Conservation (phyloP, 2,113 vertebrate genomes). For the Scomber japonicus region DNA sequence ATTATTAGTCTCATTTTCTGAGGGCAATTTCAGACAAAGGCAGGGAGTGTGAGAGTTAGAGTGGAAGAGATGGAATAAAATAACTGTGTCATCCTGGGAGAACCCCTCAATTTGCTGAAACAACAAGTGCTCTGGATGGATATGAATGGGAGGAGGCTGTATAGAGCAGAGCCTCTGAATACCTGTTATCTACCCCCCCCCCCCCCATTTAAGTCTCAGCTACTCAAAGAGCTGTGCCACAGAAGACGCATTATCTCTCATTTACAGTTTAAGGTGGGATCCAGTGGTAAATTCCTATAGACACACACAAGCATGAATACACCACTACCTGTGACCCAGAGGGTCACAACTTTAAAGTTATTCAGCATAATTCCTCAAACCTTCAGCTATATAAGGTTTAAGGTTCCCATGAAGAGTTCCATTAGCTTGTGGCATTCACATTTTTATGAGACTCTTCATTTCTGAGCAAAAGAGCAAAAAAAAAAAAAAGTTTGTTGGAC, state of each 20-base stretch:
- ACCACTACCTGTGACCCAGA: not conserved
- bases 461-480: conserved; percentile 15
- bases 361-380: conserved; percentile 13
- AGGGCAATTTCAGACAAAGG: conserved; percentile 73
- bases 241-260: conserved; percentile 31
- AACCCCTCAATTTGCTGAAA: conserved; percentile 51
- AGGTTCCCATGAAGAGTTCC: not conserved
- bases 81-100: conserved; percentile 53
- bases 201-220: not conserved
- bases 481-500: not conserved
- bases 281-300: conserved; percentile 1
- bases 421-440: conserved; percentile 11
- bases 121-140: conserved; percentile 33
- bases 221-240: conserved; percentile 20
- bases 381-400: not conserved
- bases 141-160: conserved; percentile 6
- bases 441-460: conserved; percentile 37
- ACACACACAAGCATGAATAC: conserved; percentile 3
- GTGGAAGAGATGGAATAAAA: conserved; percentile 48
- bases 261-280: conserved; percentile 10
- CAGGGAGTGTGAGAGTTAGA: conserved; percentile 41
- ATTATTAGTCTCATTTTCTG: conserved; percentile 80
- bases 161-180: conserved; percentile 15
- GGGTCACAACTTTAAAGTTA: not conserved
- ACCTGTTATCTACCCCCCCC: conserved; percentile 25